phyloP scores from a whole-genome alignment of 2,113 vertebrate species.

The Bos indicus region DNA sequence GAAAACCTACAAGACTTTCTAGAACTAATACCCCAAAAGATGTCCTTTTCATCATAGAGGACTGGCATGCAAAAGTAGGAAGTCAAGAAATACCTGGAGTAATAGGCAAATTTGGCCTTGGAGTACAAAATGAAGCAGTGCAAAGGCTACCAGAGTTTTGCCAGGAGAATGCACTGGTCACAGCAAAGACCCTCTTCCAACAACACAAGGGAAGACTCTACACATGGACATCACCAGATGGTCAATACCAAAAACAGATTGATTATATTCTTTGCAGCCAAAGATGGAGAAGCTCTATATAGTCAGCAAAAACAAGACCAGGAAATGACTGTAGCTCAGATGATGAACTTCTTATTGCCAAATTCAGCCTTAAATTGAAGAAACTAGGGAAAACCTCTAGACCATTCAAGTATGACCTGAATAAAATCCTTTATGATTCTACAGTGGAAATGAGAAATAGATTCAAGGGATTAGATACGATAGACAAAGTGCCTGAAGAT shows the following conservation, averaged over 20 bases:
- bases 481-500: background rate
- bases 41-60: background rate
- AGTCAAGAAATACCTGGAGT: background rate
- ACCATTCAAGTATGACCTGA: background rate
- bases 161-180: background rate
- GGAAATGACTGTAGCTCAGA: background rate
- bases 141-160: background rate
- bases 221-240: background rate
- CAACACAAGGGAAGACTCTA: background rate
- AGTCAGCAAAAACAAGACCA: background rate
- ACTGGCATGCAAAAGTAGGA: background rate
- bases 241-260: background rate
- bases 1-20: background rate
- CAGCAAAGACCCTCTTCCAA: background rate
- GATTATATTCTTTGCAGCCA: background rate
- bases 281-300: background rate
- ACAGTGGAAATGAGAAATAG: background rate
- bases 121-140: background rate
- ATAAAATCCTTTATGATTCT: background rate
- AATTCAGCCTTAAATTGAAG: background rate
- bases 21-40: background rate
- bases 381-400: background rate
- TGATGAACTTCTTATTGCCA: background rate
- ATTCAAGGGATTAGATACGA: background rate
- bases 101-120: background rate